phyloP scores from a whole-genome alignment of 2,888 invertebrate species.

The Drepanosiphum platanoidis region DNA sequence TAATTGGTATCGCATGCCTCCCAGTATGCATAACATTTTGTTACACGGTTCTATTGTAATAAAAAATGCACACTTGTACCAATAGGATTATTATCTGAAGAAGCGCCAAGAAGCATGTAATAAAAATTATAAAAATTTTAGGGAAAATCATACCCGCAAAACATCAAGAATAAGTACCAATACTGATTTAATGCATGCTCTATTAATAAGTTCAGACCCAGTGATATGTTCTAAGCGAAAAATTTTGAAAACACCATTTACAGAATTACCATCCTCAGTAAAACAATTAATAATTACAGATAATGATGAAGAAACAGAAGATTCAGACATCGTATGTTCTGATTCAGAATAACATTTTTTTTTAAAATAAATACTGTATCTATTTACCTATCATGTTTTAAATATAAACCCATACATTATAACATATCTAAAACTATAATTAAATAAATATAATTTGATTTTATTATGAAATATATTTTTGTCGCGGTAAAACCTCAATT shows the following conservation, averaged over 20 bases:
- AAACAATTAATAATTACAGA: slow-evolving; percentile 31
- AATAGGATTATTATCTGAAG: background rate
- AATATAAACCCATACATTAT: background rate
- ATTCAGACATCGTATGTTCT: background rate
- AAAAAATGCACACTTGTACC: background rate
- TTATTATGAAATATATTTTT: background rate
- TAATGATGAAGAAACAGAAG: slow-evolving; percentile 15
- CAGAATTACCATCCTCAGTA: background rate
- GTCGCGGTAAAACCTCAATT: background rate
- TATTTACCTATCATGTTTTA: background rate
- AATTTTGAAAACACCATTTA: slow-evolving; percentile 15
- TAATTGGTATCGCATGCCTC: slow-evolving; percentile 25
- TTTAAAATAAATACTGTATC: slow-evolving; percentile 1
- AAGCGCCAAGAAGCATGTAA: slow-evolving; percentile 16
- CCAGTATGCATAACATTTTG: slow-evolving; percentile 20
- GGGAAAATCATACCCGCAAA: slow-evolving; percentile 12
- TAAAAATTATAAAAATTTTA: slow-evolving; percentile 28
- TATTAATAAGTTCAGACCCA: slow-evolving; percentile 26
- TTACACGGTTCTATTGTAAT: background rate
- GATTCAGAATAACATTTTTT: slow-evolving; percentile 4
- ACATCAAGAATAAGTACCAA: slow-evolving; percentile 9
- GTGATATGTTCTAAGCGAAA: slow-evolving; percentile 21
- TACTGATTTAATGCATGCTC: slow-evolving; percentile 27
- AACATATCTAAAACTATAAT: background rate
- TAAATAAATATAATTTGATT: background rate